Percentiles rank a stretch among this genome's conserved stretches.
phyloP scores from a whole-genome alignment of 2,797 vertebrate species.

The Pangasius djambal region DNA sequence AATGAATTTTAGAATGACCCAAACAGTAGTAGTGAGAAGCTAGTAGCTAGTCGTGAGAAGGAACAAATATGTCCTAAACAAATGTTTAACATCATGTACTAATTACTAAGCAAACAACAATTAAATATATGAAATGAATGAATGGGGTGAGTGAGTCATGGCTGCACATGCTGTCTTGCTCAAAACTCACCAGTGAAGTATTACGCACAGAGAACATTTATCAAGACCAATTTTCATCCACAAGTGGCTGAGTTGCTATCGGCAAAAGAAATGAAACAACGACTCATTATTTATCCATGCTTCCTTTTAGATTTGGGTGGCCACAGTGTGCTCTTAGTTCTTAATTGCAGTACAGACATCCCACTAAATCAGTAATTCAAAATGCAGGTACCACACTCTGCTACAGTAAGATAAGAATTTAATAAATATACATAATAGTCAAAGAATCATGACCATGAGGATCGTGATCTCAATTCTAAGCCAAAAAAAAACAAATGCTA shows the following conservation, averaged over 20 bases:
- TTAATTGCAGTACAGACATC: conserved; percentile 13
- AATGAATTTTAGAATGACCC: background rate
- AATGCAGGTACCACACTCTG: conserved; percentile 11
- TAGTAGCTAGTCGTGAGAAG: background rate
- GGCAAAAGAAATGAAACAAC: conserved; percentile 4
- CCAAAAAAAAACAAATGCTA: background rate
- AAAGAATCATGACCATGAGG: background rate
- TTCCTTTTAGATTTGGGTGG: conserved; percentile 1
- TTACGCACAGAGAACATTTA: background rate
- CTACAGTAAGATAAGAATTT: conserved; percentile 30
- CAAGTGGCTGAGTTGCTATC: background rate
- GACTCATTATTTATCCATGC: conserved; percentile 18
- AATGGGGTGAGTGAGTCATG: background rate
- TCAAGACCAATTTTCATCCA: background rate
- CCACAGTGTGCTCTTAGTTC: background rate
- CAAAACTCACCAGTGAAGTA: background rate
- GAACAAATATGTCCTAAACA: background rate
- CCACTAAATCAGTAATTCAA: background rate
- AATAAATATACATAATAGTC: conserved; percentile 13
- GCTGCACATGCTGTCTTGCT: background rate
- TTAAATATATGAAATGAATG: background rate
- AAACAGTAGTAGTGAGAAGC: background rate
- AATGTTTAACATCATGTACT: background rate
- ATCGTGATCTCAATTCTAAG: background rate
- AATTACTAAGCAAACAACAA: background rate